Evolutionary conservation across 2,888 invertebrate genomes (phyloP).

Genomic region (Chrysopilus asiliformis): DNA sequence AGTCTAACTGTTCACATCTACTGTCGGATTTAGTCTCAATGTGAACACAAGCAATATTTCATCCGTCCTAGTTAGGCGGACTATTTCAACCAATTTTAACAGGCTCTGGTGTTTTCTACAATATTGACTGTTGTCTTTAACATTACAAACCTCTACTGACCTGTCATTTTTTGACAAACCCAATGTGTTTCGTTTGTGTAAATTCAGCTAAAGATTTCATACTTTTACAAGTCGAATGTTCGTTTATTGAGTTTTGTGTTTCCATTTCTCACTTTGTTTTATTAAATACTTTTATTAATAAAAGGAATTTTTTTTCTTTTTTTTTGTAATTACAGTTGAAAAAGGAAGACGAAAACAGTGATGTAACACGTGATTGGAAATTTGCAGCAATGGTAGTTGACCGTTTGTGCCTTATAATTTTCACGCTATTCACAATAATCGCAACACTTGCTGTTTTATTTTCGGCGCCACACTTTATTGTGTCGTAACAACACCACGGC

Average conservation of each 20-base stretch:
- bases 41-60: too few species aligned
- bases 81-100: too few species aligned
- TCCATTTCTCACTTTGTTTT: too few species aligned
- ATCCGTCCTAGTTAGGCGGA: too few species aligned
- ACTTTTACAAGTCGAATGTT: too few species aligned
- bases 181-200: background rate
- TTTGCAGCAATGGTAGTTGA: conserved; percentile 99
- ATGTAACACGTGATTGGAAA: conserved; percentile 95
- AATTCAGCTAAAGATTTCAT: too few species aligned
- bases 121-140: background rate
- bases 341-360: conserved; percentile 85
- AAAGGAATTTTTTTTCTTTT: conserved; percentile 1
- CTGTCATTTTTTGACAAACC: background rate
- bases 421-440: conserved; percentile 94
- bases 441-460: conserved; percentile 91
- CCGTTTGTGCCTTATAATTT: conserved; percentile 98
- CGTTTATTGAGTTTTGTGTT: too few species aligned
- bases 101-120: background rate
- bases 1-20: too few species aligned
- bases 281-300: background rate
- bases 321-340: conserved; percentile 53
- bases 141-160: background rate
- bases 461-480: conserved; percentile 91
- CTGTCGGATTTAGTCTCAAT: too few species aligned
- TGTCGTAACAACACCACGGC: conserved; percentile 49